Evolutionary conservation across 2,797 vertebrate genomes (phyloP).

Genomic region (Lutjanus campechanus): DNA sequence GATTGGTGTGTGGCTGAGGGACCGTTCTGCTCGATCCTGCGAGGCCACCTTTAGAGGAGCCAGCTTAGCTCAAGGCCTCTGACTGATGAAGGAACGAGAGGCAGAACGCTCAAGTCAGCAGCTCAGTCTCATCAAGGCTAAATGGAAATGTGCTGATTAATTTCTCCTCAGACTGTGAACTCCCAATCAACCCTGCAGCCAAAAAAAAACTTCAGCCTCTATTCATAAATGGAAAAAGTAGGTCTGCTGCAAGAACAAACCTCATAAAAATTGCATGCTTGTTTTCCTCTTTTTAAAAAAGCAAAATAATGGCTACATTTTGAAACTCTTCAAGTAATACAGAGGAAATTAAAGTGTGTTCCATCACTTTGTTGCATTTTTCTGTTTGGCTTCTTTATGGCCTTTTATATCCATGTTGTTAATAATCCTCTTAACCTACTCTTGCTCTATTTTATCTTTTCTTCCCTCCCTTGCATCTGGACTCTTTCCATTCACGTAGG

Average conservation of each 20-base stretch:
- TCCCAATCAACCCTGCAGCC: slow-evolving; percentile 61
- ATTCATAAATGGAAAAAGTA: slow-evolving; percentile 62
- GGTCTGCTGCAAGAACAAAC: slow-evolving; percentile 47
- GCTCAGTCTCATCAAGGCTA: slow-evolving; percentile 67
- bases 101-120: slow-evolving; percentile 67
- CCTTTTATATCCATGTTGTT: slow-evolving; percentile 18
- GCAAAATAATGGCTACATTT: slow-evolving; percentile 17
- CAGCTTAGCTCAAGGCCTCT: slow-evolving; percentile 55
- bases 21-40: slow-evolving; percentile 43
- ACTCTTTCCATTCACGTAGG: slow-evolving; percentile 75
- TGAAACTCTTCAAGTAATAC: slow-evolving; percentile 25
- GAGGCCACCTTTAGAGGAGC: slow-evolving; percentile 60
- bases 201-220: slow-evolving; percentile 25
- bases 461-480: background rate
- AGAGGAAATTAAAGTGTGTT: slow-evolving; percentile 2
- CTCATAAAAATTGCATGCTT: slow-evolving; percentile 50
- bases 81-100: slow-evolving; percentile 61
- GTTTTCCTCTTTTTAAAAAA: slow-evolving; percentile 21
- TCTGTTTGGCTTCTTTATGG: background rate
- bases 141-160: slow-evolving; percentile 76
- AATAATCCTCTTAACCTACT: slow-evolving; percentile 18
- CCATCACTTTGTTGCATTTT: slow-evolving; percentile 27
- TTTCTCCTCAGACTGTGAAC: slow-evolving; percentile 68
- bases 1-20: slow-evolving; percentile 51
- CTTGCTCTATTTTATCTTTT: slow-evolving; percentile 1